A percentile compares a stretch with the other conserved stretches of the same genome.
Conservation (phyloP, 2,888 invertebrate genomes). For the Oscheius myriophilus region DNA sequence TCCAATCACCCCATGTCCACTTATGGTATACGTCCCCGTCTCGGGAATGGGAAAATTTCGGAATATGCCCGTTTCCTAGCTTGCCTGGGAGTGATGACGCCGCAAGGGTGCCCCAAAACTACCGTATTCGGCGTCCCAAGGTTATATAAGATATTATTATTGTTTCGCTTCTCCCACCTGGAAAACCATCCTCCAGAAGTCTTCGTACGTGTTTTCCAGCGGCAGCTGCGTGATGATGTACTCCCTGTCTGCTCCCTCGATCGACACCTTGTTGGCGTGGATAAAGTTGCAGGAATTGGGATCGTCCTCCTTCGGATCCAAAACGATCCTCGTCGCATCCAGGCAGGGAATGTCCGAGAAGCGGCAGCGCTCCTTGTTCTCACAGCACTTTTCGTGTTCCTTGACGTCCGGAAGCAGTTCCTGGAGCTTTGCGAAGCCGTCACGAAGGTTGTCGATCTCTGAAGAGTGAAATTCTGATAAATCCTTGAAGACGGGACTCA, state of each 20-base stretch:
- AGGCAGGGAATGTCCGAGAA: constrained; percentile 6
- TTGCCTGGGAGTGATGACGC: no score
- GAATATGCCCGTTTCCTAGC: no score
- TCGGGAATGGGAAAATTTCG: no score
- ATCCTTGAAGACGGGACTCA: no score
- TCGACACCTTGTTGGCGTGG: constrained; percentile 12
- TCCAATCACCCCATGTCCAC: no score
- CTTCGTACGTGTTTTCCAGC: not conserved
- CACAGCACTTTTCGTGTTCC: constrained; percentile 7
- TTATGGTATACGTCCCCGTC: no score
- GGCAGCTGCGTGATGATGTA: constrained; percentile 9
- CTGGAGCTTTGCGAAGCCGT: no score
- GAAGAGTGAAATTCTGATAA: no score
- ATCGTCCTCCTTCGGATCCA: not conserved
- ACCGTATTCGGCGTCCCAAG: no score
- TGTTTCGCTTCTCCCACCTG: not conserved
- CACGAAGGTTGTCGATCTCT: no score
- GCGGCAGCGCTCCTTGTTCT: constrained; percentile 3
- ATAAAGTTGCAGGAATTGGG: not conserved
- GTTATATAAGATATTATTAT: no score
- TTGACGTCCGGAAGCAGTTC: not conserved
- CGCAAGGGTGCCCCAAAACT: no score
- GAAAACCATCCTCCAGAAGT: constrained; percentile 22
- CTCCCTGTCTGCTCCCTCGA: constrained; percentile 11
- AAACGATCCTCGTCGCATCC: not conserved